phyloP scores from a whole-genome alignment of 2,888 invertebrate genomes.

The Leucozona laternaria region DNA sequence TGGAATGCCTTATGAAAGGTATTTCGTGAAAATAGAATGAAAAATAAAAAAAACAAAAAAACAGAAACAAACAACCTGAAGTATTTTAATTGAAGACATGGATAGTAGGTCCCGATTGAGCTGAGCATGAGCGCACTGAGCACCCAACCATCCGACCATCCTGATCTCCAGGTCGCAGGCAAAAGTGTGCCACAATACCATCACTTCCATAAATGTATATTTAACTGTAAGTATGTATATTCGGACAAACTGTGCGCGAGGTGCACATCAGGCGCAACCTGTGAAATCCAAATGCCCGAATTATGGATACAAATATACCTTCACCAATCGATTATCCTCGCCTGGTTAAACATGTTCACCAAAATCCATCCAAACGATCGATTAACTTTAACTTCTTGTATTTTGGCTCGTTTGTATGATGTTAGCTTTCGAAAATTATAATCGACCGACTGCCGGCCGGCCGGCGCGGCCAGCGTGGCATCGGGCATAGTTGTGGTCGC shows the following conservation, averaged over 20 bases:
- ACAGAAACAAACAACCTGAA: conserved; percentile 32
- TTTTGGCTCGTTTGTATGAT: conserved; percentile 15
- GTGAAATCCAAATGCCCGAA: conserved; percentile 64
- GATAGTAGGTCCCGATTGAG: conserved; percentile 14
- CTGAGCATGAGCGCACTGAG: not conserved
- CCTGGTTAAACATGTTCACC: conserved; percentile 60
- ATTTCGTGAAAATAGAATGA: conserved; percentile 30
- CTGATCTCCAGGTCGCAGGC: not conserved
- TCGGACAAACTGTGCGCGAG: not conserved
- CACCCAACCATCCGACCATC: not conserved
- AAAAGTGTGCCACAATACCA: conserved; percentile 51
- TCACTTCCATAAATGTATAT: too few relatives aligned
- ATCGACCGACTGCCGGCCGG: not conserved
- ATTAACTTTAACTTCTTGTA: conserved; percentile 56
- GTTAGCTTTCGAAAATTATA: not conserved
- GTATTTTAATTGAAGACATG: conserved; percentile 55
- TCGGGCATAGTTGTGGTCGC: not conserved
- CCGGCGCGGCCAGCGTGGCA: not conserved
- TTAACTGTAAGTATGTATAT: conserved; percentile 1
- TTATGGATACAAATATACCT: conserved; percentile 53
- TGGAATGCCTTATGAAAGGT: conserved; percentile 52
- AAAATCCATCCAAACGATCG: conserved; percentile 65
- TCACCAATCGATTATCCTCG: conserved; percentile 70
- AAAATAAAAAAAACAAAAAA: not conserved
- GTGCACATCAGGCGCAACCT: conserved; percentile 33